Conservation (phyloP, 1,140 invertebrate genomes). For the Neodiprion fabricii region DNA sequence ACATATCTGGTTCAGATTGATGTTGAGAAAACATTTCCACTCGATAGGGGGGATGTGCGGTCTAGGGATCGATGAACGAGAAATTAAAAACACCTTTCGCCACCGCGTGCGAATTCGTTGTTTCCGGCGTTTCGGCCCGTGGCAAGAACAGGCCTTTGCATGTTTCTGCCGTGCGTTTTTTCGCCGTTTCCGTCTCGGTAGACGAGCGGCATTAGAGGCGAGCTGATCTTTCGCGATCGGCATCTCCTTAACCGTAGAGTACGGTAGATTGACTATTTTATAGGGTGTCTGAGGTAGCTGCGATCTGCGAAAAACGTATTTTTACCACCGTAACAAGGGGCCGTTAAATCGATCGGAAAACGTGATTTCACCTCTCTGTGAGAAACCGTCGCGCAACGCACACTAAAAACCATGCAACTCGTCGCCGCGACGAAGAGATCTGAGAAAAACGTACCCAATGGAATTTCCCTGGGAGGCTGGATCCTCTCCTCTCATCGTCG, state of each 20-base stretch:
- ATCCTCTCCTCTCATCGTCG: background rate
- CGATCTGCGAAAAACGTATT: background rate
- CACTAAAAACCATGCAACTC: no score
- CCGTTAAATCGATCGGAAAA: background rate
- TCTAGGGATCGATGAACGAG: background rate
- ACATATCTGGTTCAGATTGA: no score
- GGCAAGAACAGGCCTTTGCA: background rate
- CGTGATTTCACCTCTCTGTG: background rate
- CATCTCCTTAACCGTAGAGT: slow-evolving; percentile 20
- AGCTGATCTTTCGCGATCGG: slow-evolving; percentile 5
- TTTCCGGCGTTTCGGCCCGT: background rate
- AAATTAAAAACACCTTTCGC: background rate
- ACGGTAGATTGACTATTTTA: slow-evolving; percentile 25
- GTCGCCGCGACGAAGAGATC: no score
- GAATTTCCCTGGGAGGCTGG: background rate
- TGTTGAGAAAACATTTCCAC: no score
- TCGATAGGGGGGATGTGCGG: background rate
- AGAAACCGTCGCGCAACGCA: background rate
- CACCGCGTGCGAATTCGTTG: background rate
- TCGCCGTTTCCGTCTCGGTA: background rate
- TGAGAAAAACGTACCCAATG: background rate
- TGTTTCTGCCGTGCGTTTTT: background rate
- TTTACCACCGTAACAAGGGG: background rate
- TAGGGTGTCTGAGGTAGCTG: background rate
- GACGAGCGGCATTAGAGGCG: background rate